Conservation (phyloP, 2,797 vertebrate species). For the Steatocranus sp. region DNA sequence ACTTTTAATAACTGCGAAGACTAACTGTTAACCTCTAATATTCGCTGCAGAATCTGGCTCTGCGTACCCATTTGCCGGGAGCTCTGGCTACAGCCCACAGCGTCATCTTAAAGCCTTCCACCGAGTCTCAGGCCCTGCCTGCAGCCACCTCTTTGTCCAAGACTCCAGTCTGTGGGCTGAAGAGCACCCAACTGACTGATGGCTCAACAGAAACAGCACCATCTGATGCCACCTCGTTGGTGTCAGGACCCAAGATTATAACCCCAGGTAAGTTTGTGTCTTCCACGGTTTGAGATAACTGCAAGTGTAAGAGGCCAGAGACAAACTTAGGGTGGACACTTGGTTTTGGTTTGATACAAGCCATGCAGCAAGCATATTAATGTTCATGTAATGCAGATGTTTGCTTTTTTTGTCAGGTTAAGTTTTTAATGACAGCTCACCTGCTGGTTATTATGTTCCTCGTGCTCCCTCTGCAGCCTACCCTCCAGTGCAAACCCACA, state of each 20-base stretch:
- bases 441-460: neutral
- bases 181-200: conserved; percentile 79
- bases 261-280: conserved; percentile 75
- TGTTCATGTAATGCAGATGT: neutral
- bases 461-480: conserved; percentile 71
- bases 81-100: conserved; percentile 82
- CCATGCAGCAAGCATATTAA: neutral
- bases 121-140: conserved; percentile 73
- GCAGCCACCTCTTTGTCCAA: conserved; percentile 75
- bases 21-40: neutral
- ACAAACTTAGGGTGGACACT: neutral
- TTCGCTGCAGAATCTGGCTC: conserved; percentile 85
- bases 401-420: neutral
- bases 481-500: conserved; percentile 82
- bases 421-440: neutral
- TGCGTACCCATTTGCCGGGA: conserved; percentile 83
- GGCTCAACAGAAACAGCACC: conserved; percentile 70
- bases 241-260: conserved; percentile 80
- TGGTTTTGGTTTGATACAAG: neutral
- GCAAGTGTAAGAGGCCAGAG: neutral
- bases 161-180: conserved; percentile 75
- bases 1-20: neutral
- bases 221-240: conserved; percentile 72
- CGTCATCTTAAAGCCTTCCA: conserved; percentile 81
- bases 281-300: neutral